Evolutionary conservation across 2,797 vertebrate species (phyloP).

Genomic region (Lagocephalus sceleratus): DNA sequence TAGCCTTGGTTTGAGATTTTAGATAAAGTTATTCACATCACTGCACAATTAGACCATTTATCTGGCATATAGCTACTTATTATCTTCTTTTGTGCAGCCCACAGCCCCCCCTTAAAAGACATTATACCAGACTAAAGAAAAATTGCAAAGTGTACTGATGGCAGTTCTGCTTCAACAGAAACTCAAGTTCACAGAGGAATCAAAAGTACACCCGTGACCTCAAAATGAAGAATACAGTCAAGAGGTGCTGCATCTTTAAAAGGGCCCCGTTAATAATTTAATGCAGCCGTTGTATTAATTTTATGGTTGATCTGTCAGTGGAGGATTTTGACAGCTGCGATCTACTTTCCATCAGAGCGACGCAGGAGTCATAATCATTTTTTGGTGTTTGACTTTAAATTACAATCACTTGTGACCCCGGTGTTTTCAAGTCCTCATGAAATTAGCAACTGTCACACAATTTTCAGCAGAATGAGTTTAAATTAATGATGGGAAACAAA

Average conservation of each 20-base stretch:
- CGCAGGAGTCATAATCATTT: background rate
- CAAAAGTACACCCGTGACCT: background rate
- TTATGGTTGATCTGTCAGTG: conserved; percentile 21
- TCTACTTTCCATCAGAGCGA: conserved; percentile 8
- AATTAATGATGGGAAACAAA: conserved; percentile 36
- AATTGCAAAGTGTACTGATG: no score
- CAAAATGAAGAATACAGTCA: background rate
- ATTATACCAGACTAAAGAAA: no score
- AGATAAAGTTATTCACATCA: no score
- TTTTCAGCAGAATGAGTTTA: conserved; percentile 44
- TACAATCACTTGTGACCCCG: background rate
- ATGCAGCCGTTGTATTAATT: conserved; percentile 7
- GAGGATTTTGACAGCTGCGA: conserved; percentile 13
- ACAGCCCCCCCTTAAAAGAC: no score
- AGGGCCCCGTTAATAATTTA: background rate
- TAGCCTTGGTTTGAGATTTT: no score
- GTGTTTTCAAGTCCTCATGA: conserved; percentile 21
- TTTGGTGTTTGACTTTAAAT: conserved; percentile 16
- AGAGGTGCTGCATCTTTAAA: background rate
- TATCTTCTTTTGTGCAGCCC: no score
- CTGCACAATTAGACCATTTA: no score
- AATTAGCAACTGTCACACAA: conserved; percentile 37
- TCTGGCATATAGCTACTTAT: no score
- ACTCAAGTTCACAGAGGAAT: background rate
- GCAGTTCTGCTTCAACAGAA: background rate